Conservation (phyloP, 2,888 invertebrate species). For the Eretmocerus hayati region DNA sequence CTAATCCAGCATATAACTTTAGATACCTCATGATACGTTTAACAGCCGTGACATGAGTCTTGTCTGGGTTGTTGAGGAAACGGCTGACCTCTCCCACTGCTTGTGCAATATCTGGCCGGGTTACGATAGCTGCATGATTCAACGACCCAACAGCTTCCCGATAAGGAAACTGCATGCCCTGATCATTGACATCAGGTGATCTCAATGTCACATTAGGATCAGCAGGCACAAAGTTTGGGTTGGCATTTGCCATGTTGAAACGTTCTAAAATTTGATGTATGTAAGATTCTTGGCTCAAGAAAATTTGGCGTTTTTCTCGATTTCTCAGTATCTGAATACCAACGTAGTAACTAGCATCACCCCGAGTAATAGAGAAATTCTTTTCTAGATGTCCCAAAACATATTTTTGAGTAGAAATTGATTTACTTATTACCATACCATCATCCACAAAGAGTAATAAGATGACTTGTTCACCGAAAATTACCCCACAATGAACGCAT, state of each 20-base stretch:
- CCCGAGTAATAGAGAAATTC: constrained; percentile 4
- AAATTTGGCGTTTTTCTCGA: constrained; percentile 7
- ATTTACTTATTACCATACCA: constrained; percentile 5
- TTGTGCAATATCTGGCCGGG: no score
- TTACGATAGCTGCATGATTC: no score
- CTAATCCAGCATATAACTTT: no score
- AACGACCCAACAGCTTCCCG: no score
- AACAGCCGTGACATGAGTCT: no score
- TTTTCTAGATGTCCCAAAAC: constrained; percentile 2
- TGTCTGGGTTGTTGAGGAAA: no score
- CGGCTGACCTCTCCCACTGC: no score
- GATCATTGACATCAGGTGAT: no score
- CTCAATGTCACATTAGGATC: constrained; percentile 20
- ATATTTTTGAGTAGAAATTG: not conserved
- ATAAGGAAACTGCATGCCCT: no score
- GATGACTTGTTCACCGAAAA: constrained; percentile 3
- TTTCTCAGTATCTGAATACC: constrained; percentile 12
- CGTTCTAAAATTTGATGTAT: constrained; percentile 7
- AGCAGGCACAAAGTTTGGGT: constrained; percentile 9
- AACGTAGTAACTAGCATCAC: constrained; percentile 1
- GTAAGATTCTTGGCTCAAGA: constrained; percentile 8
- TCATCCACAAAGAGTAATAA: constrained; percentile 12
- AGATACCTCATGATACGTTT: no score
- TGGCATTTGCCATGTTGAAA: constrained; percentile 15
- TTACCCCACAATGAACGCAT: constrained; percentile 21